These are phyloP conservation scores for Taurulus bubalis DNA, from an alignment of 2,113 vertebrate species.

Conservation along the genomic window DNA sequence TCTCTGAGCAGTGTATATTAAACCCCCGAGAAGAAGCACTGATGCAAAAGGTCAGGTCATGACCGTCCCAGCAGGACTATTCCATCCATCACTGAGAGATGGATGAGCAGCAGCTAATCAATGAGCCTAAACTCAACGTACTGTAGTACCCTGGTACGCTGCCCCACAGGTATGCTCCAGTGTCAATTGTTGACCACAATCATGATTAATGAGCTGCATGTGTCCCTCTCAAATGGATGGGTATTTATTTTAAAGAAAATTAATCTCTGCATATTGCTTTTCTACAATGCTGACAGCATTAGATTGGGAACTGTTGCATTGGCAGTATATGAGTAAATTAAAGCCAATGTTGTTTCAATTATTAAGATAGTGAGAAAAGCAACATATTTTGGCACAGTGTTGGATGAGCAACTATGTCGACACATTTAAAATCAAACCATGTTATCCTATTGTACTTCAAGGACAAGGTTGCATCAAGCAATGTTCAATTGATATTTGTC, in stretches of 20 bases:
- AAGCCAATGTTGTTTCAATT: not conserved
- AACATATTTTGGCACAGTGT: not conserved
- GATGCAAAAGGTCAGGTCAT: conserved; percentile 61
- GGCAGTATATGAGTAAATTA: not conserved
- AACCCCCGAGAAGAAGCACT: conserved; percentile 39
- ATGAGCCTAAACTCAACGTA: conserved; percentile 50
- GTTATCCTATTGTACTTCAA: not conserved
- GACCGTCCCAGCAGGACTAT: conserved; percentile 52
- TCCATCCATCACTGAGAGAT: conserved; percentile 51
- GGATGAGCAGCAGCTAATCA: conserved; percentile 52
- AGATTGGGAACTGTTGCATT: not conserved
- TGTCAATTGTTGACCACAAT: conserved; percentile 7
- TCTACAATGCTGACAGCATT: not conserved
- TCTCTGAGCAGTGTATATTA: conserved; percentile 38
- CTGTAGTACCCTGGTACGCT: conserved; percentile 54
- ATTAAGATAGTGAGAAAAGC: not conserved
- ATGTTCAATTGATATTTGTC: not conserved
- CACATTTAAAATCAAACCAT: not conserved
- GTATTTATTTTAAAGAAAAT: not conserved
- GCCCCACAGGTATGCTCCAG: conserved; percentile 12
- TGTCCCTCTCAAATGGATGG: not conserved
- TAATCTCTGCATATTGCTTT: not conserved
- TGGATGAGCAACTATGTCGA: not conserved
- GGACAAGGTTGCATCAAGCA: not conserved
- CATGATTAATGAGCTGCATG: conserved; percentile 6